These are phyloP conservation scores for Eufriesea mexicana DNA, from an alignment of 1,140 invertebrate species.

Conservation along the genomic window DNA sequence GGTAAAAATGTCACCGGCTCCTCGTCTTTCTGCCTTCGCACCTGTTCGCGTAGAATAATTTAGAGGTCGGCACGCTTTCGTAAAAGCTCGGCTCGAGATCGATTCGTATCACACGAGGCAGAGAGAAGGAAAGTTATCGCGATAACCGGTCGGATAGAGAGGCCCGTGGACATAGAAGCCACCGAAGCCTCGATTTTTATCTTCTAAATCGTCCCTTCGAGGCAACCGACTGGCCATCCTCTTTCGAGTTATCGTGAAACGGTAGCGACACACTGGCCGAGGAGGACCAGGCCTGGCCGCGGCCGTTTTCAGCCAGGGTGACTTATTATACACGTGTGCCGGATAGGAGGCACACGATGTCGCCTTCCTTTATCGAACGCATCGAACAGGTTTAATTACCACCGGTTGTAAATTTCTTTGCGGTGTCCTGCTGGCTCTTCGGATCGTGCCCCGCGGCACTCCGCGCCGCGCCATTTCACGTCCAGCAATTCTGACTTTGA, in stretches of 20 bases:
- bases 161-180: neutral
- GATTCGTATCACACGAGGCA: neutral
- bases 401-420: constrained; percentile 33
- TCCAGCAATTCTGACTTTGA: constrained; percentile 24
- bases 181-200: constrained; percentile 27
- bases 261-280: constrained; percentile 4
- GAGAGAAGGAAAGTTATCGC: constrained; percentile 45
- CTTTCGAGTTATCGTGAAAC: neutral
- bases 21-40: neutral
- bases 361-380: constrained; percentile 34
- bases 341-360: neutral
- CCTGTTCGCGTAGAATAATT: constrained; percentile 44
- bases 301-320: neutral
- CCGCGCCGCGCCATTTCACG: neutral
- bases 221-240: constrained; percentile 29
- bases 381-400: constrained; percentile 50
- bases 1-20: constrained; percentile 33
- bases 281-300: neutral
- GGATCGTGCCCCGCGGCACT: neutral
- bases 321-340: constrained; percentile 2
- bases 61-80: constrained; percentile 26
- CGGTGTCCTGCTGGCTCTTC: neutral
- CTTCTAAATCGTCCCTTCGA: constrained; percentile 54
- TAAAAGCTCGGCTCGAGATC: constrained; percentile 8
- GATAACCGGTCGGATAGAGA: constrained; percentile 42